Conservation (phyloP, 1,140 invertebrate species). For the Bemisia tabaci region DNA sequence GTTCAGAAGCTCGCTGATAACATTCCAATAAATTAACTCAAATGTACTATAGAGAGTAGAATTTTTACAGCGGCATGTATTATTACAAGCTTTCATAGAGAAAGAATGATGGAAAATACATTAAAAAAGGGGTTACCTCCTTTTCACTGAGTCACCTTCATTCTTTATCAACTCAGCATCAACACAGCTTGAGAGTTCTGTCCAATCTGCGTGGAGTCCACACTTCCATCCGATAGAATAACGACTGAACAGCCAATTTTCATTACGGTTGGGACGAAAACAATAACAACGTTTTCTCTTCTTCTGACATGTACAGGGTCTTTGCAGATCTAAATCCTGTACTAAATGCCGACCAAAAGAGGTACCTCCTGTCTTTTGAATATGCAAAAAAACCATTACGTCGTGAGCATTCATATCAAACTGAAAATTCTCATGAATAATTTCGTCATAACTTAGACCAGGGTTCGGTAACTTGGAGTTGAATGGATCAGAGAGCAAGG, state of each 20-base stretch:
- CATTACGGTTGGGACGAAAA: constrained; percentile 74
- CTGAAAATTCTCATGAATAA: constrained; percentile 69
- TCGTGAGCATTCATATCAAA: constrained; percentile 84
- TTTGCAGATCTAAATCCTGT: constrained; percentile 77
- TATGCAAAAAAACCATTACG: constrained; percentile 96
- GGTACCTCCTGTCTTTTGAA: constrained; percentile 91
- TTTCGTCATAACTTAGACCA: constrained; percentile 54
- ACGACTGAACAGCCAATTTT: constrained; percentile 95
- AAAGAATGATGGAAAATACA: too few species aligned
- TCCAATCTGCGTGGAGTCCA: constrained; percentile 96
- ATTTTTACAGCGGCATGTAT: too few species aligned
- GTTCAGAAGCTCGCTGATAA: too few species aligned
- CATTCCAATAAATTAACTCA: too few species aligned
- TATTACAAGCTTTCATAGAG: too few species aligned
- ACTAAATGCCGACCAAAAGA: constrained; percentile 90
- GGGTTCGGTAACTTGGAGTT: constrained; percentile 22
- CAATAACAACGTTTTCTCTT: constrained; percentile 81
- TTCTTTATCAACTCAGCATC: constrained; percentile 73
- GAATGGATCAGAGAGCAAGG: constrained; percentile 21
- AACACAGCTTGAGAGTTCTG: constrained; percentile 82
- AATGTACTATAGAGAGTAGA: too few species aligned
- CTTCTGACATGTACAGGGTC: constrained; percentile 74
- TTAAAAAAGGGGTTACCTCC: constrained; percentile 41
- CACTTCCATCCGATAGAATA: constrained; percentile 99
- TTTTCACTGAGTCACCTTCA: constrained; percentile 60